Percentiles rank a stretch among this genome's conserved stretches.
Evolutionary conservation across 2,888 invertebrate genomes (phyloP).

Genomic region (Stictocephala bisonia): DNA sequence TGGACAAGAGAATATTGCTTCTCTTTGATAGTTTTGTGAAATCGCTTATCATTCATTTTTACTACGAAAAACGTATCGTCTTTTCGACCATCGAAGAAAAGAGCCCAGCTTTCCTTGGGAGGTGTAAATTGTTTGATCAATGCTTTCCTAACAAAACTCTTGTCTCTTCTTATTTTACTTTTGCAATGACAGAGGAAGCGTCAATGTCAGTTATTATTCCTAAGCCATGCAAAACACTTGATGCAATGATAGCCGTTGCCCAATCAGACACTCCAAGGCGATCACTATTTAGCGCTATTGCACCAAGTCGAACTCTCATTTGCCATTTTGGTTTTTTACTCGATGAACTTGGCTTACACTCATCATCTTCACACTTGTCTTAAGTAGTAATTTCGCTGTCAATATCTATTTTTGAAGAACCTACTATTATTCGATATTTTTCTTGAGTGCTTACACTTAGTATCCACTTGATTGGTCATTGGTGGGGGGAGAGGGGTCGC

Average conservation of each 20-base stretch:
- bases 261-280: conserved; percentile 18
- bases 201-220: conserved; percentile 52
- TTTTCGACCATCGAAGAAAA: conserved; percentile 35
- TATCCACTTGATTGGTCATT: too few species aligned
- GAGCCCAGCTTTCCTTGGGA: conserved; percentile 21
- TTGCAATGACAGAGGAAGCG: conserved; percentile 52
- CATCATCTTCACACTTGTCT: neutral
- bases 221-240: conserved; percentile 28
- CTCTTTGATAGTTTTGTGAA: conserved; percentile 27
- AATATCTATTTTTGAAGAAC: neutral
- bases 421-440: too few species aligned
- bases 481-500: too few species aligned
- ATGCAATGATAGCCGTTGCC: conserved; percentile 24
- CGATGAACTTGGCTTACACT: conserved; percentile 2
- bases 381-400: neutral
- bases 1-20: conserved; percentile 39
- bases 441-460: too few species aligned
- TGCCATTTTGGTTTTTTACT: conserved; percentile 24
- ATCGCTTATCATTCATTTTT: conserved; percentile 31
- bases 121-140: conserved; percentile 31
- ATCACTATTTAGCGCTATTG: conserved; percentile 26
- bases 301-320: conserved; percentile 22
- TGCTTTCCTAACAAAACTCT: conserved; percentile 37
- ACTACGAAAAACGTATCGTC: conserved; percentile 32
- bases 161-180: conserved; percentile 54